Base-by-base conservation (phyloP, 2,888 invertebrate genomes). In the Abrostola triplasia region DNA sequence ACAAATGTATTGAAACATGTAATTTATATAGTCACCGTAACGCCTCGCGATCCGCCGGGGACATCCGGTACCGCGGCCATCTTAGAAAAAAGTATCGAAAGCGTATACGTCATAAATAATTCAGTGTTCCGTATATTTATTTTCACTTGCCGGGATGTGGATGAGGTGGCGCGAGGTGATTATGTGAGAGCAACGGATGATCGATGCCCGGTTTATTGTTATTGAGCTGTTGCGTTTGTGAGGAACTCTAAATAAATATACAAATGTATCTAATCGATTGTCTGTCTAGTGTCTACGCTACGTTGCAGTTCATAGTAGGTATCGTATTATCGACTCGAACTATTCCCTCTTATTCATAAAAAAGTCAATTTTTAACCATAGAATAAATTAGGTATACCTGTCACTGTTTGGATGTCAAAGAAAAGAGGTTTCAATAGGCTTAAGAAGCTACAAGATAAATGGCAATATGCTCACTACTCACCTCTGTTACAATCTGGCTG, bases 11-110 rank as follows among this genome's bases (percentile, higher is more conserved):
- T 36, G 65, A 64, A 66, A 72, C 64, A 67, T 67, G 64, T 81
- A 68, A 69, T 71, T 79, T 73, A 72, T 79, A 73, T 64, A 73
- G 73, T 59, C 67, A 55, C 67, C 64, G 71, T 67, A 78, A 74
- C 70, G 77, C 73, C 78, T 74, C 73, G 83, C 74, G 77, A 76
- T 81, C 75, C 80, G 81, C 76, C 80, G 67, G 76, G 81, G 84
- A 83, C 76, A 76, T 81, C 84, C 85, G 81, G 70, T 62, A 57
- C 63, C 67, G 65, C 66, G 64, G 83, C 79, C 85, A 79, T 84
- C 79, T 83, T 78, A 70, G 59, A 68, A 74, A 67, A 77, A 81
- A 79, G 76, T 79, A 82, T 74, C 70, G 74, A 71, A 70, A 76
- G 74, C 71, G 71, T 71, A 58, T 56, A 63, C 67, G 64, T 64